Conservation (phyloP, 2,888 invertebrate genomes). For the Andrena chrysosceles region DNA sequence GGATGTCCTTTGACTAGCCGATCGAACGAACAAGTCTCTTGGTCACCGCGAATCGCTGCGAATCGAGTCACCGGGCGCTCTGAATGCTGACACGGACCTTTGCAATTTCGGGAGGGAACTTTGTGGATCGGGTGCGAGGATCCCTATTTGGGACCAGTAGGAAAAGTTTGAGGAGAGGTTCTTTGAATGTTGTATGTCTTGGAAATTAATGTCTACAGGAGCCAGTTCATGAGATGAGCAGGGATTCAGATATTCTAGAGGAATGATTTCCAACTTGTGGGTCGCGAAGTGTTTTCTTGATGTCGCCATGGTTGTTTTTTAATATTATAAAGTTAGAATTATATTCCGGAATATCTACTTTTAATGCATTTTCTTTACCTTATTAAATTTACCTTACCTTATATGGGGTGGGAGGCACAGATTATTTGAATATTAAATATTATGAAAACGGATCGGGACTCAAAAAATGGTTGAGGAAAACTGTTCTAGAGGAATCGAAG, state of each 20-base stretch:
- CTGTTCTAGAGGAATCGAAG: no score
- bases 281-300: no score
- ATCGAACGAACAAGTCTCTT: slow-evolving; percentile 43
- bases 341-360: no score
- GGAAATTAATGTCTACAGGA: not conserved
- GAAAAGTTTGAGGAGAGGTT: not conserved
- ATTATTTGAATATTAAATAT: no score
- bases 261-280: no score
- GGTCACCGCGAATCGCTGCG: slow-evolving; percentile 21
- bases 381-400: no score
- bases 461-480: no score
- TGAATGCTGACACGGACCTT: not conserved
- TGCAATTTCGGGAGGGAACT: not conserved
- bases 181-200: not conserved
- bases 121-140: not conserved
- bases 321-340: not conserved
- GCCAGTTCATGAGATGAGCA: no score
- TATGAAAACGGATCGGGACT: no score
- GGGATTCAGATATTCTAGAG: no score
- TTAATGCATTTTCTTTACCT: no score
- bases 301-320: not conserved
- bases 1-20: slow-evolving; percentile 69
- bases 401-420: no score
- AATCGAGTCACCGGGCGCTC: slow-evolving; percentile 2
- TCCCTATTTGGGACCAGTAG: not conserved